Evolutionary conservation across 2,797 vertebrate species (phyloP).

Genomic region (Coendou prehensilis): DNA sequence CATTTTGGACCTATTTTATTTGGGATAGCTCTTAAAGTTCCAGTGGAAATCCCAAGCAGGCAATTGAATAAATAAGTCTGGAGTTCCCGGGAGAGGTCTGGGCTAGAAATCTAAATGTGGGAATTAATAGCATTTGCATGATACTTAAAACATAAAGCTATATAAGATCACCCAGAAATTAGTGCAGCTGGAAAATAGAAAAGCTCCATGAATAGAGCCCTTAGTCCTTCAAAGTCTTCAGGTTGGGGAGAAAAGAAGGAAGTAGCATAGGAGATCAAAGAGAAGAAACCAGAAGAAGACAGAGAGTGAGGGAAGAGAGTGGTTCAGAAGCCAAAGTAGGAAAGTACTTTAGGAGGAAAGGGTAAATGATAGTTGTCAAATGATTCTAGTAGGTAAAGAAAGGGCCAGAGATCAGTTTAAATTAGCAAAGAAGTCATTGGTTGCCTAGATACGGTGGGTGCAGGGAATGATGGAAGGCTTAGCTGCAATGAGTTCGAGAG

Average conservation of each 20-base stretch:
- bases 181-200: background rate
- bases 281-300: background rate
- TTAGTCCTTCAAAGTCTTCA: background rate
- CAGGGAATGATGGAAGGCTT: background rate
- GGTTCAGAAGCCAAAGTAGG: background rate
- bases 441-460: background rate
- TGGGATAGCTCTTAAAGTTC: background rate
- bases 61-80: background rate
- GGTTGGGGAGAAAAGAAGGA: background rate
- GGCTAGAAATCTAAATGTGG: background rate
- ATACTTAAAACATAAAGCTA: background rate
- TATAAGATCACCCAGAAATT: background rate
- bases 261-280: background rate
- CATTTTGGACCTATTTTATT: background rate
- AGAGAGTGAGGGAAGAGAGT: background rate
- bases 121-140: background rate
- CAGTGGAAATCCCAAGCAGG: background rate
- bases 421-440: background rate
- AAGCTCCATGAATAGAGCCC: background rate
- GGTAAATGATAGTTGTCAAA: background rate
- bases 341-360: background rate
- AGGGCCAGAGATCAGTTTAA: background rate
- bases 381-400: background rate
- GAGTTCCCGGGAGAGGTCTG: background rate
- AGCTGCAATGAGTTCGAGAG: background rate